Base-by-base conservation (phyloP, 2,113 vertebrate species). In the Dromas ardeola region DNA sequence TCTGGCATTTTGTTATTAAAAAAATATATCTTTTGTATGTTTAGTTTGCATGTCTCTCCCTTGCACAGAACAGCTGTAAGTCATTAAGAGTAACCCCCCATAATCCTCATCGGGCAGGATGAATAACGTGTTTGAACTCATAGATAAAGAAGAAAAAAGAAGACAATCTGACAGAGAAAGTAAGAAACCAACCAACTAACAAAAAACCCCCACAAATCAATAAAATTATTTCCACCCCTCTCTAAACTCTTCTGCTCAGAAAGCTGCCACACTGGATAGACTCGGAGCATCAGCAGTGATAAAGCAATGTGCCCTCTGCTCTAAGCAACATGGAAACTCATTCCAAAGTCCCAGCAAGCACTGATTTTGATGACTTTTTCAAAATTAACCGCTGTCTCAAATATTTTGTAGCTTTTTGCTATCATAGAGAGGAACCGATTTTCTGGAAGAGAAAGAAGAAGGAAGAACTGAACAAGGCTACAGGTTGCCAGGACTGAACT, bases 11-110 rank as follows among this genome's bases (percentile, higher is more conserved):
- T 80, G 38, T 77, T 95, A 94, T 66, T 88, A 93, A 94, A 93
- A 94, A 17, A 59, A 6, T 5, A 61, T 15, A 17, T 76, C 55
- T 92, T 88, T 38, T 58, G 20, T 58, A 36, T 10, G 25, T 80
- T 91, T 69, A n/a, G 69, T 52, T 76, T 87, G 70, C 80, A 65
- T 34, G 15, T 42, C 59, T 80, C 69, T 91, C 62, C n/a, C 26
- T 88, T 76, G 72, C 50, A 66, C 29, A 2, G 36, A 97, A 95
- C 97, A 95, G 88, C 95, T 96, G 94, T 90, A 91, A 85, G 16
- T 29, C 74, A 86, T 91, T 66, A 90, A 91, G 86, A 95, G 92
- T 52, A 95, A 59, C 71, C 55, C 71, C 55, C 70, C 36, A 49
- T 86, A 58, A 62, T 62, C 77, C 84, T 81, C 87, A 74, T 59